Evolutionary conservation across 2,888 invertebrate species (phyloP).

Genomic region (Hydroisotoma schaefferi): DNA sequence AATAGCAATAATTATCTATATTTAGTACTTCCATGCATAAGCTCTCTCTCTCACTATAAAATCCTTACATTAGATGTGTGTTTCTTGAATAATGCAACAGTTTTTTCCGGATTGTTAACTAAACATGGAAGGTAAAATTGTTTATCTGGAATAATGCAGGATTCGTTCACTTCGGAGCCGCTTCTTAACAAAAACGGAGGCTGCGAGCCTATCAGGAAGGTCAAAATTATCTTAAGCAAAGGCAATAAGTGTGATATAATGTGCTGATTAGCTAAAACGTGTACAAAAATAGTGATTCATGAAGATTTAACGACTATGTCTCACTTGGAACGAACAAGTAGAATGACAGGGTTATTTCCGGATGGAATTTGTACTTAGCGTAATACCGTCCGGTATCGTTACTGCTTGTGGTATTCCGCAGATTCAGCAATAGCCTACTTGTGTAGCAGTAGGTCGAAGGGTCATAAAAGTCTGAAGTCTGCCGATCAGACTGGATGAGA

Average conservation of each 20-base stretch:
- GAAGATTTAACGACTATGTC: too few species aligned
- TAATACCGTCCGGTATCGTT: conserved; percentile 36
- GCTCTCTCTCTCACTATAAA: too few species aligned
- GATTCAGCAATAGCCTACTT: conserved; percentile 29
- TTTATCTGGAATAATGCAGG: conserved; percentile 12
- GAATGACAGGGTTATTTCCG: conserved; percentile 23
- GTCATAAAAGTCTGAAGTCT: conserved; percentile 29
- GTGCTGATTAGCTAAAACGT: too few species aligned
- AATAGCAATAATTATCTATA: not conserved
- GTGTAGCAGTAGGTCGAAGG: conserved; percentile 34
- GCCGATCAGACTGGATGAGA: conserved; percentile 33
- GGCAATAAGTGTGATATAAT: too few species aligned
- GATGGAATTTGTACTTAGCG: conserved; percentile 25
- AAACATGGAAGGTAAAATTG: conserved; percentile 30
- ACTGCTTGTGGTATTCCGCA: conserved; percentile 27
- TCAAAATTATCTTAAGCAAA: too few species aligned
- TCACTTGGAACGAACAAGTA: conserved; percentile 38
- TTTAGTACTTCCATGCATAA: not conserved
- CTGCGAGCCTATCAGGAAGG: too few species aligned
- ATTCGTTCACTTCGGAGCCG: conserved; percentile 26
- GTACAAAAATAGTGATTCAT: too few species aligned
- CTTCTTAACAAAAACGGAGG: conserved; percentile 25
- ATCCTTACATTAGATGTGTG: not conserved
- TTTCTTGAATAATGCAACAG: conserved; percentile 16
- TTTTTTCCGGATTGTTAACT: conserved; percentile 24